A percentile compares a stretch with the other conserved stretches of the same genome.
These are phyloP conservation scores for Spinibarbus caldwelli DNA, from an alignment of 2,797 vertebrate genomes.

Conservation along the genomic window DNA sequence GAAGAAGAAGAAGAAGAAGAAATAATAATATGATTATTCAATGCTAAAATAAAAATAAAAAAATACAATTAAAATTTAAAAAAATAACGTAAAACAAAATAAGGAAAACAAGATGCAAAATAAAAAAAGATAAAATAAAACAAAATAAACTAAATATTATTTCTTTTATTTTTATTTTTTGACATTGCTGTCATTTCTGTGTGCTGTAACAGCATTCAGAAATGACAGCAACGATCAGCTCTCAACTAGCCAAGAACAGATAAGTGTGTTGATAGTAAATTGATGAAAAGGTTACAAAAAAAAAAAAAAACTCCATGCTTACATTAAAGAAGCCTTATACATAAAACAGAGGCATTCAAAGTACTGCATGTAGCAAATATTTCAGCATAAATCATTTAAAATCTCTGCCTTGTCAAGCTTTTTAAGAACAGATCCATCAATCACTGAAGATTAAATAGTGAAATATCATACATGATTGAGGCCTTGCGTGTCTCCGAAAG, in stretches of 20 bases:
- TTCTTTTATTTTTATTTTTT: not conserved
- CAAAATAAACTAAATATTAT: not conserved
- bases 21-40: not conserved
- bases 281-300: not conserved
- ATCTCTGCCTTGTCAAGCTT: slow-evolving; percentile 4
- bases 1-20: too few relatives aligned
- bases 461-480: slow-evolving; percentile 32
- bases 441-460: slow-evolving; percentile 49
- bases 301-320: not conserved
- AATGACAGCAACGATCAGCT: not conserved
- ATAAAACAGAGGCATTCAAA: not conserved
- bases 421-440: slow-evolving; percentile 3
- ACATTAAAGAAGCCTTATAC: not conserved
- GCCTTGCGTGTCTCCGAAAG: slow-evolving; percentile 28
- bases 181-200: not conserved
- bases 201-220: not conserved
- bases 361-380: not conserved
- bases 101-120: not conserved
- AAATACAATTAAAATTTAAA: too few relatives aligned
- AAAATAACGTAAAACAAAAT: too few relatives aligned
- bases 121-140: not conserved
- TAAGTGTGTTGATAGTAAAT: not conserved
- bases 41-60: too few relatives aligned
- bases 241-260: not conserved
- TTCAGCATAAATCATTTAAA: slow-evolving; percentile 18